Base-by-base conservation (phyloP, 2,113 vertebrate species). In the Siniperca knerii region DNA sequence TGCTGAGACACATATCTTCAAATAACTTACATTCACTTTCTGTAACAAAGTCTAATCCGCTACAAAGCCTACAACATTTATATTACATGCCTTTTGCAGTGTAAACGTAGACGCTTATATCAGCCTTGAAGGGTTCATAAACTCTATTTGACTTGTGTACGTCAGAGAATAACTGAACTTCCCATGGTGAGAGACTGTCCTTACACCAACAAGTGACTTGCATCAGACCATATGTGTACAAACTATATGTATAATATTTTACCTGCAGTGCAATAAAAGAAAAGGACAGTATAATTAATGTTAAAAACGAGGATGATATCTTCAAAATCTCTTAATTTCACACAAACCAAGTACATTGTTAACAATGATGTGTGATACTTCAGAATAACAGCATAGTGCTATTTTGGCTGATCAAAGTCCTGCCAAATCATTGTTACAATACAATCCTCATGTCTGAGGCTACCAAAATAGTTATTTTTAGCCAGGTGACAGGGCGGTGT, bases 391-490 rank as follows among this genome's bases (percentile, higher is more conserved):
- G 15, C 42, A 16, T 11, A 0, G 44, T 23, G 72, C 60, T 87
- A 86, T 92, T 90, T 91, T 78, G 37, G 75, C 69, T 77, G 86
- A 91, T 94, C 85, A 92, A 93, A 91, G 83, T 85, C 70, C 64
- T 85, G 86, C 54, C 10, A 58, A 68, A 61, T 64, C 42, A 93
- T 93, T 95, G 90, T 93, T 94, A 71, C 37, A 80, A 70, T 40
- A 84, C 81, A 88, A 84, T 84, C 86, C 77, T 81, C 35, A 82
- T 80, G 72, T 76, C 60, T 74, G 64, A 82, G 84, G 61, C 74
- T 35, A 62, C 71, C 20, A 62, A 71, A 82, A 50, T 40, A 69
- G 87, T 68, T 95, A 95, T 94, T 93, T 94, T 93, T 95, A 94
- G 87, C 46, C 62, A 89, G 89, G 80, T 92, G 89, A 90, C 75